Evolutionary conservation across 2,113 vertebrate genomes (phyloP).

Genomic region (Tonatia bakeri): DNA sequence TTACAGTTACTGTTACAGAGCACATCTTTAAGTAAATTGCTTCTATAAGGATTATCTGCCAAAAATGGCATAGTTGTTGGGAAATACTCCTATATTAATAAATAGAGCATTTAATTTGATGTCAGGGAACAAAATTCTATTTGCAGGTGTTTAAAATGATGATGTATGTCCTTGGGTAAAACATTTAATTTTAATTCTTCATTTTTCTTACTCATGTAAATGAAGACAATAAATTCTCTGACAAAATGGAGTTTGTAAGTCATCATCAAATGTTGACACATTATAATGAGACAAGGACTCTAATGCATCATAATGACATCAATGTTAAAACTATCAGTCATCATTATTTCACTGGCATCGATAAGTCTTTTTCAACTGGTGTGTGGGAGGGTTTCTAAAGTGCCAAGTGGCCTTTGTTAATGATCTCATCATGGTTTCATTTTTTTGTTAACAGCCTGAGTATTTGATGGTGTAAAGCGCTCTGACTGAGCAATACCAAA

Average conservation of each 20-base stretch:
- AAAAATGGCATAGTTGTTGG: neutral
- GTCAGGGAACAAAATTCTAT: neutral
- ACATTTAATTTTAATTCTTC: neutral
- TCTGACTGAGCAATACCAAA: slow-evolving; percentile 41
- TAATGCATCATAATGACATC: neutral
- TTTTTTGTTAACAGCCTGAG: slow-evolving; percentile 54
- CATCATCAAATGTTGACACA: neutral
- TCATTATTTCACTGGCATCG: neutral
- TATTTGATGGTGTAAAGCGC: slow-evolving; percentile 40
- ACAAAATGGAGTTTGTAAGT: neutral
- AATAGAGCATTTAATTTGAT: neutral
- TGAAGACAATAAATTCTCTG: neutral
- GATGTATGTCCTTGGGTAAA: neutral
- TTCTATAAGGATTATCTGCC: neutral
- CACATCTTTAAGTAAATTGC: neutral
- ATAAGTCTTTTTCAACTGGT: slow-evolving; percentile 7
- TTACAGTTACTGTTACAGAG: neutral
- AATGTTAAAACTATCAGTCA: slow-evolving; percentile 13
- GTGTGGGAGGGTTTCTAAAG: slow-evolving; percentile 38
- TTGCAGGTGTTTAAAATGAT: neutral
- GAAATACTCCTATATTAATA: neutral
- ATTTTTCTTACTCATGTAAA: slow-evolving; percentile 15
- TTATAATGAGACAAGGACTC: neutral
- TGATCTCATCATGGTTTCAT: slow-evolving; percentile 61
- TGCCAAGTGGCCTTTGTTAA: slow-evolving; percentile 38